These are phyloP conservation scores for Acanthisitta chloris DNA, from an alignment of 2,113 vertebrate genomes.

Conservation along the genomic window DNA sequence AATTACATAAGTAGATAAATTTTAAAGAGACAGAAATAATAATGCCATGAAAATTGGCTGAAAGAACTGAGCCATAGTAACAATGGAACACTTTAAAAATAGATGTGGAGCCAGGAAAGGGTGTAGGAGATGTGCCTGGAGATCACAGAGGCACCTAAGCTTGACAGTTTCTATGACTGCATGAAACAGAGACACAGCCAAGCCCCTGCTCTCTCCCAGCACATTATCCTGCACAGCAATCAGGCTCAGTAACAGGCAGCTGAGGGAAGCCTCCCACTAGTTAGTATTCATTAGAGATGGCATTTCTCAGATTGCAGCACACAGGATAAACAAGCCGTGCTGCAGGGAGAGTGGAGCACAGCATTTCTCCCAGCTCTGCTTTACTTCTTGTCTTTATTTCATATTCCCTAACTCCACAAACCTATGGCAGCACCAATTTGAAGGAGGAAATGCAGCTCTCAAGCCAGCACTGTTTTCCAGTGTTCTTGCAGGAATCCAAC, in stretches of 20 bases:
- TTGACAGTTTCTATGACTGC: constrained; percentile 60
- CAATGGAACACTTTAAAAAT: not conserved
- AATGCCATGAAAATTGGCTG: constrained; percentile 10
- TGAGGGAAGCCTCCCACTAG: constrained; percentile 33
- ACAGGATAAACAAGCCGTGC: not conserved
- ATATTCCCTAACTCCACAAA: not conserved
- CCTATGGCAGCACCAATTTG: not conserved
- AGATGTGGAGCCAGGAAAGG: constrained; percentile 28
- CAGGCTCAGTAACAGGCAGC: constrained; percentile 16
- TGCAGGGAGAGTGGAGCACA: not conserved
- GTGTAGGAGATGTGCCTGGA: constrained; percentile 18
- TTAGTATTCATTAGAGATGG: constrained; percentile 48
- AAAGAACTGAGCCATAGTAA: not conserved
- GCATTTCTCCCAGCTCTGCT: not conserved
- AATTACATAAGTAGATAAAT: constrained; percentile 37
- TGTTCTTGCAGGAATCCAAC: not conserved
- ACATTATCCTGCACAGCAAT: not conserved
- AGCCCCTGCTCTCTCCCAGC: not conserved
- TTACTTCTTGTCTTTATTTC: constrained; percentile 5
- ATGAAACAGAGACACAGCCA: not conserved
- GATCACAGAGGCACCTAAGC: constrained; percentile 44
- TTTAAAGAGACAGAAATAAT: constrained; percentile 40
- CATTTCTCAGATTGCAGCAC: constrained; percentile 23
- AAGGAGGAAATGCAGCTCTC: not conserved
- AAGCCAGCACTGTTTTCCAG: not conserved